Conservation (phyloP, 2,113 vertebrate species). For the Delphinus delphis region DNA sequence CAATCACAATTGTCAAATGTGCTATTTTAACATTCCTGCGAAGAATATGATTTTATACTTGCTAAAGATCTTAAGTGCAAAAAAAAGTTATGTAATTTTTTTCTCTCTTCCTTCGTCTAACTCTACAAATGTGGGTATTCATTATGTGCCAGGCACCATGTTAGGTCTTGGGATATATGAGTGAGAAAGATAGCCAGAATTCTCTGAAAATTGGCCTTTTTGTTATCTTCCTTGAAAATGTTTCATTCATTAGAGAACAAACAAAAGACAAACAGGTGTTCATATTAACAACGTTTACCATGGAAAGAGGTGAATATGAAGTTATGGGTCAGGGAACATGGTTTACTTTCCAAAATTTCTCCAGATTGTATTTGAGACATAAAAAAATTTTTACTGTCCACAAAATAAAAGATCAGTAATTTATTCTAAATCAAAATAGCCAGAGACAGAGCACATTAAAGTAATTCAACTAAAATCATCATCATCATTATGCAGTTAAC, state of each 20-base stretch:
- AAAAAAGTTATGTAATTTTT: not conserved
- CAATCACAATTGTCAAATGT: not conserved
- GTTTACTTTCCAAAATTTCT: not conserved
- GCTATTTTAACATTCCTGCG: not conserved
- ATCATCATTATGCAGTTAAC: not conserved
- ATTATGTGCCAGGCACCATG: too few relatives aligned
- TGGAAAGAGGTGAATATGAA: not conserved
- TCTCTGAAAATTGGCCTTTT: not conserved
- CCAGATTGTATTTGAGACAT: not conserved
- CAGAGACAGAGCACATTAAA: not conserved
- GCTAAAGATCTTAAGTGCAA: not conserved
- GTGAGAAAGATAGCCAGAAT: not conserved
- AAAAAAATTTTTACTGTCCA: not conserved
- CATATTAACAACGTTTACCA: not conserved
- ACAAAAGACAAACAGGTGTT: not conserved
- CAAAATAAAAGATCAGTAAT: not conserved
- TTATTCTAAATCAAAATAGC: not conserved
- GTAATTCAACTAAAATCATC: not conserved
- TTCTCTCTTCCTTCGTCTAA: rapidly evolving
- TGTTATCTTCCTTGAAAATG: not conserved
- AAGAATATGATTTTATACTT: not conserved
- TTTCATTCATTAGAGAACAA: not conserved
- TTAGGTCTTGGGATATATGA: too few relatives aligned
- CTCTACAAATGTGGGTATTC: not conserved
- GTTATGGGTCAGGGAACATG: not conserved